Evolutionary conservation across 2,888 invertebrate genomes (phyloP), one percentile per base, ranked within the genome.

Genomic region (Reticulitermes lucifugus): DNA sequence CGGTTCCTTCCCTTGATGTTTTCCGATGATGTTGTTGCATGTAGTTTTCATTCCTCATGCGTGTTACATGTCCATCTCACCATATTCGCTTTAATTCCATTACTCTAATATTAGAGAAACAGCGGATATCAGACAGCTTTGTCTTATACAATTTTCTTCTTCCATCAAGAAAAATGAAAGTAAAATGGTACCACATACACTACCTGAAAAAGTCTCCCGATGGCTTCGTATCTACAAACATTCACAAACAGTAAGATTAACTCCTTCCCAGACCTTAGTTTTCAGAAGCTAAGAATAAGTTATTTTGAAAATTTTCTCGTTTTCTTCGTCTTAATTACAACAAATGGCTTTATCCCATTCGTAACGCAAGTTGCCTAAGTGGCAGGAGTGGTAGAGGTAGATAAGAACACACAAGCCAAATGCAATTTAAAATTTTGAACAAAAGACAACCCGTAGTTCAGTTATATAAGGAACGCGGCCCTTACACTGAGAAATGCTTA

Each of bases 381-480:
- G 65, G 65, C 65, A 46, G 9, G 77, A 77, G 77, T 77, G 77
- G 35, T n/a, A 22, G 51, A 43, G 43, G 43, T 9, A 46, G 77
- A 77, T 77, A 77, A 77, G 77, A 46, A 65, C n/a, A 14, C 65
- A 51, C 18, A 29, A 73, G 73, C 21, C 73, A 21, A 41, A 41
- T 25, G 73, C 21, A 77, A 77, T 77, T 77, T 77, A 46, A 77
- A 77, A 77, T 77, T 43, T 22, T 77, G 51, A 77, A 77, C 77
- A 77, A 77, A 77, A n/a, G 77, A 43, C 9, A 35, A 41, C 18
- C 73, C 21, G 18, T 21, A 41, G 73, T 12, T 73, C 46, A 46
- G 41, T 65, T 65, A 46, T 9, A 77, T 51, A 46, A 46, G n/a
- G 46, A 22, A 77, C n/a, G 46, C 9, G n/a, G 4, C 25, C 65